phyloP scores from a whole-genome alignment of 2,113 vertebrate species.

The Psephotus haematonotus region DNA sequence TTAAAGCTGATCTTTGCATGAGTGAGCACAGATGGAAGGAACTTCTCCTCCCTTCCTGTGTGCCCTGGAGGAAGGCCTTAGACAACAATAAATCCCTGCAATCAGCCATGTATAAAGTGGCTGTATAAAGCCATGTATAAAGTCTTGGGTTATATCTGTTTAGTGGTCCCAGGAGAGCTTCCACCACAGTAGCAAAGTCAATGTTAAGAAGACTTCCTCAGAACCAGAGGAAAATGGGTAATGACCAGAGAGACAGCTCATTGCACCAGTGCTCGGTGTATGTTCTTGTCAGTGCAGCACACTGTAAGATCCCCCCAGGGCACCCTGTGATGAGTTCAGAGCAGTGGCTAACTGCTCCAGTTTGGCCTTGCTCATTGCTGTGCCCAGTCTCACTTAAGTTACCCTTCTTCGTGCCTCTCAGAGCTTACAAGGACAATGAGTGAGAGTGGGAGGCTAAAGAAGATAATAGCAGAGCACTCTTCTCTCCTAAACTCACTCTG shows the following conservation, averaged over 20 bases:
- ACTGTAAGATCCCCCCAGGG: background rate
- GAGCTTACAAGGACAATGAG: background rate
- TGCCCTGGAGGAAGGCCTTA: background rate
- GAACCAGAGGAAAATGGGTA: background rate
- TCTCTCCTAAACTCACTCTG: background rate
- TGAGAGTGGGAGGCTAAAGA: background rate
- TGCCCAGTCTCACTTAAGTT: background rate
- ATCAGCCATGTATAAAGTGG: background rate
- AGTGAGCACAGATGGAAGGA: conserved; percentile 13
- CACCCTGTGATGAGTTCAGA: rapidly evolving
- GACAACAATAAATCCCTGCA: conserved; percentile 2
- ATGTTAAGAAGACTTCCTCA: background rate
- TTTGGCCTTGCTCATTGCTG: background rate
- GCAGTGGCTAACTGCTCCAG: background rate
- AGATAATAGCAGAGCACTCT: background rate
- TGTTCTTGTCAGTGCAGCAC: background rate
- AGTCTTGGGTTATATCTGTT: background rate
- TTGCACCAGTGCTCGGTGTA: background rate
- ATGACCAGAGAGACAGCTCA: background rate
- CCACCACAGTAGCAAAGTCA: background rate
- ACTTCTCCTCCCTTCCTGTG: conserved; percentile 49
- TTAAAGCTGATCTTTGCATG: background rate
- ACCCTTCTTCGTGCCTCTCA: background rate
- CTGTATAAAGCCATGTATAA: background rate
- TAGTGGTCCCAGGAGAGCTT: background rate